Evolutionary conservation across 2,113 vertebrate species (phyloP).

Genomic region (Bos javanicus): DNA sequence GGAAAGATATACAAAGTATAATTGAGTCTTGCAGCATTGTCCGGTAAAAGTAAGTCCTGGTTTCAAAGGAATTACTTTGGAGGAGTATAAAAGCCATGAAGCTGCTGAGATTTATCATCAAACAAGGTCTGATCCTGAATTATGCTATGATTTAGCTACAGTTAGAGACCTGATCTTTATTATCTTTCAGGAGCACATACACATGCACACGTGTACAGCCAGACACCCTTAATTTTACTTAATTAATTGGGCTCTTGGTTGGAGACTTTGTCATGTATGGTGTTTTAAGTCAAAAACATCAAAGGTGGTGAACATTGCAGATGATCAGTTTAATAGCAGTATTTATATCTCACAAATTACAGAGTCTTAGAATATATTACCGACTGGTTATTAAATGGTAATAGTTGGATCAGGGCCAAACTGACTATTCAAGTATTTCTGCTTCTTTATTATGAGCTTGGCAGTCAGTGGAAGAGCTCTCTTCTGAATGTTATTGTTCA

Average conservation of each 20-base stretch:
- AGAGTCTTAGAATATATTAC: constrained; percentile 33
- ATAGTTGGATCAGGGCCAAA: background rate
- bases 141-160: background rate
- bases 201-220: background rate
- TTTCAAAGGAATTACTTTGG: constrained; percentile 54
- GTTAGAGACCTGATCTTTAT: constrained; percentile 29
- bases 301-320: background rate
- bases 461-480: background rate
- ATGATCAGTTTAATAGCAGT: constrained; percentile 44
- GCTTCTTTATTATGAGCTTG: background rate
- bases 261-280: background rate
- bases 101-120: constrained; percentile 46
- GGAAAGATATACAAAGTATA: constrained; percentile 28
- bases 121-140: constrained; percentile 23
- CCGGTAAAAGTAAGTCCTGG: background rate
- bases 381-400: constrained; percentile 33
- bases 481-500: background rate
- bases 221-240: constrained; percentile 28
- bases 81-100: constrained; percentile 14
- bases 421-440: constrained; percentile 41
- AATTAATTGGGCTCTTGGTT: constrained; percentile 40
- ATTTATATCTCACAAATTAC: constrained; percentile 49
- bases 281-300: constrained; percentile 44
- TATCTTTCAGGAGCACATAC: constrained; percentile 15
- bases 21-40: background rate